Percentiles rank a stretch among this genome's conserved stretches.
Conservation (phyloP, 2,113 vertebrate genomes). For the Callocephalon fimbriatum region DNA sequence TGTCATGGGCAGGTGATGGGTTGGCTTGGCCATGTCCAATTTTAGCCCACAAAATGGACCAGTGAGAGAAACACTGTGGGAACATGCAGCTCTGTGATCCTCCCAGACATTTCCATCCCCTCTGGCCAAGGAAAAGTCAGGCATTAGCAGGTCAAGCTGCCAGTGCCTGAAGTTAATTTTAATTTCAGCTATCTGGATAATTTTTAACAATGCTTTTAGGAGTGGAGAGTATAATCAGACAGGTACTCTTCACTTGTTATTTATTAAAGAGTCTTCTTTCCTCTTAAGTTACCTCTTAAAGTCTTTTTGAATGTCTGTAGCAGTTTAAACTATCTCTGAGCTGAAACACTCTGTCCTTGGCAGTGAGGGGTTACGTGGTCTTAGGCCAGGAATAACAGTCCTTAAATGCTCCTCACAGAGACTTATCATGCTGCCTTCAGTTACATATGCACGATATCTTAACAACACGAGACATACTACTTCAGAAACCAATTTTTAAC, state of each 20-base stretch:
- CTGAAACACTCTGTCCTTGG: neutral
- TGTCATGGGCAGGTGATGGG: neutral
- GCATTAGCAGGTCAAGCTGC: neutral
- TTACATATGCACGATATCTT: rapidly evolving
- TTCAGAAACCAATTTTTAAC: neutral
- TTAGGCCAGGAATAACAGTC: neutral
- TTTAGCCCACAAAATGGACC: neutral
- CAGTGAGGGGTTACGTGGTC: rapidly evolving
- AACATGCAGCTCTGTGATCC: neutral
- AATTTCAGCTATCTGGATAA: neutral
- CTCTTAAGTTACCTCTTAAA: neutral
- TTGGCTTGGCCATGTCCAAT: neutral
- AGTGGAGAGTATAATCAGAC: neutral
- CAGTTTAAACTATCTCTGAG: neutral
- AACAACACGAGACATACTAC: rapidly evolving
- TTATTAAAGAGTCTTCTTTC: neutral
- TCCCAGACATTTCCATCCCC: neutral
- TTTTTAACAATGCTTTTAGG: neutral
- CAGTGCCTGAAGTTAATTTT: neutral
- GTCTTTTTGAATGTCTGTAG: neutral
- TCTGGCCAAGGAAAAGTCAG: neutral
- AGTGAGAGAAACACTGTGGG: neutral
- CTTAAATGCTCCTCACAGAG: neutral
- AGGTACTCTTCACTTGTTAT: neutral
- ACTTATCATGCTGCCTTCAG: neutral